Evolutionary conservation across 2,113 vertebrate genomes (phyloP).

Genomic region (Anolis carolinensis): DNA sequence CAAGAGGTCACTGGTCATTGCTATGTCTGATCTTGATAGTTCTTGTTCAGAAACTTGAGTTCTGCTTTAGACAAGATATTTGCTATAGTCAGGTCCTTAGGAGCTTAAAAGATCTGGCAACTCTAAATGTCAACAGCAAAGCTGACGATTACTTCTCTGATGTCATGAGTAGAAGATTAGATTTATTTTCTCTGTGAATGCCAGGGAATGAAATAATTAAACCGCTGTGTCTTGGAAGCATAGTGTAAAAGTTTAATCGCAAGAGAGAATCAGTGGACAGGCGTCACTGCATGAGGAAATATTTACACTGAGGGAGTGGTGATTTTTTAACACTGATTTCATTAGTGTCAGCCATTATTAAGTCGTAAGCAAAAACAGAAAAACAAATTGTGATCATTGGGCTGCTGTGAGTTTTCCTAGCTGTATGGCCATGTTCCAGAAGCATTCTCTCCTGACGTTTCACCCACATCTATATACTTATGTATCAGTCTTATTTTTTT

Average conservation of each 20-base stretch:
- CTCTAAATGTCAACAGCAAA: neutral
- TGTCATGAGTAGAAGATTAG: neutral
- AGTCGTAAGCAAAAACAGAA: neutral
- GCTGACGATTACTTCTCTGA: neutral
- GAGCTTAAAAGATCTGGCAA: slow-evolving; percentile 11
- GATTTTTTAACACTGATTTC: neutral
- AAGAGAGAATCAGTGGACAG: neutral
- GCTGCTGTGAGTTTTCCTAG: neutral
- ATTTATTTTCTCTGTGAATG: neutral
- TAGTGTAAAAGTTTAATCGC: neutral
- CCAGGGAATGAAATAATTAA: neutral
- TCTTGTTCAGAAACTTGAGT: neutral
- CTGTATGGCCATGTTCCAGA: too few species aligned
- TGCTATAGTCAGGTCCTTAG: neutral
- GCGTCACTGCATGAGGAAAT: neutral
- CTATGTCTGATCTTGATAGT: neutral
- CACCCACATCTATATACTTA: too few species aligned
- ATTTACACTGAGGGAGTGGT: neutral
- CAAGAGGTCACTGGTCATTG: too few species aligned
- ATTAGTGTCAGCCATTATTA: neutral
- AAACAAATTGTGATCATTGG: neutral
- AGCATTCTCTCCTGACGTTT: too few species aligned
- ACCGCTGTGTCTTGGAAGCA: neutral
- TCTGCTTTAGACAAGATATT: neutral
- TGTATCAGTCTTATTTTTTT: too few species aligned